Percentiles rank a stretch among this genome's conserved stretches.
Conservation (phyloP, 2,113 vertebrate genomes). For the Chrysochloris asiatica region DNA sequence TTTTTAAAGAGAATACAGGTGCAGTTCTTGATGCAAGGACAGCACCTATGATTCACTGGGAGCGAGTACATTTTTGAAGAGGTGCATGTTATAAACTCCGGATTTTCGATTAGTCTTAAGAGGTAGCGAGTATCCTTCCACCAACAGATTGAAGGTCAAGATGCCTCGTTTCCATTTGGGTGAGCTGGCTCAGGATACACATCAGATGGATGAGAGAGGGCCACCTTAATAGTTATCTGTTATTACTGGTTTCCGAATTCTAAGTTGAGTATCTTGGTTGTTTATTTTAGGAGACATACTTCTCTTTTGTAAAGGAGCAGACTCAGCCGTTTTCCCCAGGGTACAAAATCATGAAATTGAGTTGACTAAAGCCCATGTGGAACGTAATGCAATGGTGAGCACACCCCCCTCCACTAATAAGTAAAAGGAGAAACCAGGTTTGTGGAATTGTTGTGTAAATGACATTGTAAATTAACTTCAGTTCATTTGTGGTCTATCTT, state of each 20-base stretch:
- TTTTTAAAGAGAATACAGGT: constrained; percentile 32
- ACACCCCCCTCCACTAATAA: neutral
- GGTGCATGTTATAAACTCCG: neutral
- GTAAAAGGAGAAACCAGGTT: neutral
- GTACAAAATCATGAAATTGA: constrained; percentile 93
- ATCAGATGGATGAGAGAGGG: neutral
- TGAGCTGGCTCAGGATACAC: neutral
- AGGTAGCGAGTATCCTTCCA: neutral
- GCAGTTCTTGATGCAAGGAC: neutral
- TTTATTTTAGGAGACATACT: constrained; percentile 89
- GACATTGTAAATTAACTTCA: neutral
- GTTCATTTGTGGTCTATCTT: neutral
- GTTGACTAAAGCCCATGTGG: constrained; percentile 91
- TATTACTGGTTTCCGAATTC: constrained; percentile 46
- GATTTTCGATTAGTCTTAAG: constrained; percentile 27
- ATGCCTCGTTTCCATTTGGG: constrained; percentile 12
- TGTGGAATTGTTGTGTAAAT: constrained; percentile 12
- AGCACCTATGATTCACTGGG: neutral
- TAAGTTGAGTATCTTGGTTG: constrained; percentile 32
- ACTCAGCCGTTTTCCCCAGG: constrained; percentile 95
- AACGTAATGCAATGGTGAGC: constrained; percentile 93
- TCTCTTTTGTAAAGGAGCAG: constrained; percentile 98
- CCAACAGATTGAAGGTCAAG: neutral
- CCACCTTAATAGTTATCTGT: neutral
- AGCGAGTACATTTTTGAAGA: constrained; percentile 19